Evolutionary conservation across 2,113 vertebrate species (phyloP).

Genomic region (Nanorana parkeri): DNA sequence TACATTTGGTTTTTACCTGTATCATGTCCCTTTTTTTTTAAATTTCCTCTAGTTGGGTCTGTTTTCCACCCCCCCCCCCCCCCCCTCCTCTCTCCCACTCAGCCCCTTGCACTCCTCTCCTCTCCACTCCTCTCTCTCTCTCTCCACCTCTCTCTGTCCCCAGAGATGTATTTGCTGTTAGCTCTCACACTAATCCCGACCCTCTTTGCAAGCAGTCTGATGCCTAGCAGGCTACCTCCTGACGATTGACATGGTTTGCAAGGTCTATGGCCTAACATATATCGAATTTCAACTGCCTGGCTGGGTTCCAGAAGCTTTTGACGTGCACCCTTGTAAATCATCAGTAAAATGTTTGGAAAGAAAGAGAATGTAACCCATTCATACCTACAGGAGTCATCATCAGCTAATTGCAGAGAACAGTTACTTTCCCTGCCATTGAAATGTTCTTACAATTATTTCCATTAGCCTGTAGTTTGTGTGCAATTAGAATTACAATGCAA

Average conservation of each 20-base stretch:
- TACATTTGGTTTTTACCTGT: slow-evolving; percentile 16
- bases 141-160: slow-evolving; percentile 40
- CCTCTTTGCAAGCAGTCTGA: slow-evolving; percentile 45
- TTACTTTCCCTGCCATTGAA: neutral
- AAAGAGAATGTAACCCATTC: slow-evolving; percentile 31
- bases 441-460: slow-evolving; percentile 6
- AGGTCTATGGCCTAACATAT: slow-evolving; percentile 56
- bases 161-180: slow-evolving; percentile 48
- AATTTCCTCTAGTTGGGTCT: slow-evolving; percentile 20
- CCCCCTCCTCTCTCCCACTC: neutral
- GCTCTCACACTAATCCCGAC: slow-evolving; percentile 56
- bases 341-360: slow-evolving; percentile 54
- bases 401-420: slow-evolving; percentile 12
- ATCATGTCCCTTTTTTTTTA: slow-evolving; percentile 10
- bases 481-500: neutral
- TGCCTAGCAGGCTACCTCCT: slow-evolving; percentile 52
- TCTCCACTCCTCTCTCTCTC: slow-evolving; percentile 14
- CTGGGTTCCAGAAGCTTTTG: slow-evolving; percentile 46
- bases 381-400: slow-evolving; percentile 21
- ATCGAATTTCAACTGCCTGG: slow-evolving; percentile 52
- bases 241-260: slow-evolving; percentile 56
- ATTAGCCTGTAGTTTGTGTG: neutral
- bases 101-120: neutral
- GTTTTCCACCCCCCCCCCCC: neutral
- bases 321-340: slow-evolving; percentile 55